Evolutionary conservation across 2,888 invertebrate genomes (phyloP).

Genomic region (Protophormia terraenovae): DNA sequence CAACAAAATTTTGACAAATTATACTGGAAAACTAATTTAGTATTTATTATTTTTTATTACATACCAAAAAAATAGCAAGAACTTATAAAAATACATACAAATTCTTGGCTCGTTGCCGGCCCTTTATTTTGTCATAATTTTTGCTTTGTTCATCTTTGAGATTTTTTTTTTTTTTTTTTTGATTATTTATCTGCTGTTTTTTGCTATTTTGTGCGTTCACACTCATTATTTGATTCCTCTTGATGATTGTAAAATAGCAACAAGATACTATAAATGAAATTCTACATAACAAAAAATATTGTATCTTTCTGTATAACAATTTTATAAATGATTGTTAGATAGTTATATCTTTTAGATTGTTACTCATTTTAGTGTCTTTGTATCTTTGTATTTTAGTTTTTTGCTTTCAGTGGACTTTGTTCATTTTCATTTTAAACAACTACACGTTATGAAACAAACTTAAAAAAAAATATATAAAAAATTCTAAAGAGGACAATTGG

Average conservation of each 20-base stretch:
- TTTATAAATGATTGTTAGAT: background rate
- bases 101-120: slow-evolving; percentile 38
- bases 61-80: background rate
- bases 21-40: slow-evolving; percentile 10
- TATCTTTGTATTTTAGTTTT: background rate
- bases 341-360: background rate
- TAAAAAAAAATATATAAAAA: background rate
- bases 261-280: background rate
- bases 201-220: no score
- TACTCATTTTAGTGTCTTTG: background rate
- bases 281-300: background rate
- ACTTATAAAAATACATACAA: background rate
- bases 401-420: background rate
- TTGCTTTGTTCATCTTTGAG: background rate
- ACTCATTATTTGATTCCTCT: slow-evolving; percentile 17
- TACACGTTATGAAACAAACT: background rate
- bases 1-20: slow-evolving; percentile 13
- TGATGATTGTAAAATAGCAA: slow-evolving; percentile 1
- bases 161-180: background rate
- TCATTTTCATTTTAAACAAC: background rate
- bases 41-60: slow-evolving; percentile 4
- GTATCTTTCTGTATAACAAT: background rate
- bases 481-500: background rate
- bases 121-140: slow-evolving; percentile 21
- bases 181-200: background rate